Percentiles rank a stretch among this genome's conserved stretches.
phyloP scores from a whole-genome alignment of 2,888 invertebrate species.

The Ophion costatus region DNA sequence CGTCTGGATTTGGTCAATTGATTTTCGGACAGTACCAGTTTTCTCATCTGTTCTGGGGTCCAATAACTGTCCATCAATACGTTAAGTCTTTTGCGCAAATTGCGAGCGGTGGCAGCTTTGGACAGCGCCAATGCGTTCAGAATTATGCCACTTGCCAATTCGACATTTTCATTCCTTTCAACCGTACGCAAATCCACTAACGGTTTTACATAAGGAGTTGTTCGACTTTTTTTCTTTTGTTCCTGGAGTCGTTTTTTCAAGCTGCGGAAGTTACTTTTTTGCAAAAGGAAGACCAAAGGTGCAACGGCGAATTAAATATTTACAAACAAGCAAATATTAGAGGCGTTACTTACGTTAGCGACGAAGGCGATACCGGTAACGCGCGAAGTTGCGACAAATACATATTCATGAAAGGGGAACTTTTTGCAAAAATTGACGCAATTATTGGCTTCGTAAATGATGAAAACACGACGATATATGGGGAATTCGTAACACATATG shows the following conservation, averaged over 20 bases:
- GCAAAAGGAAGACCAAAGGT: too few species aligned
- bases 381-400: too few species aligned
- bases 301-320: too few species aligned
- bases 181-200: constrained; percentile 4
- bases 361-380: too few species aligned
- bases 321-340: too few species aligned
- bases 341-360: too few species aligned
- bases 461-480: too few species aligned
- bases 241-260: not conserved
- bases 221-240: not conserved
- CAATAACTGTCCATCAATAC: constrained; percentile 8
- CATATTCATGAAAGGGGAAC: too few species aligned
- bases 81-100: constrained; percentile 11
- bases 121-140: not conserved
- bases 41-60: constrained; percentile 5
- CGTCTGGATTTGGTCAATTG: constrained; percentile 4
- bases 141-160: constrained; percentile 6
- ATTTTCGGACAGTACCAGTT: constrained; percentile 6
- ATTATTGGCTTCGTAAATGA: too few species aligned
- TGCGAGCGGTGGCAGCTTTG: not conserved
- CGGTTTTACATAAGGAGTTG: not conserved
- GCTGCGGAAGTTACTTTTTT: too few species aligned
- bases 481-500: too few species aligned
- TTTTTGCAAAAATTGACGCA: too few species aligned
- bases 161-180: not conserved